Conservation (phyloP, 2,888 invertebrate genomes). For the Podotricha telesiphe region DNA sequence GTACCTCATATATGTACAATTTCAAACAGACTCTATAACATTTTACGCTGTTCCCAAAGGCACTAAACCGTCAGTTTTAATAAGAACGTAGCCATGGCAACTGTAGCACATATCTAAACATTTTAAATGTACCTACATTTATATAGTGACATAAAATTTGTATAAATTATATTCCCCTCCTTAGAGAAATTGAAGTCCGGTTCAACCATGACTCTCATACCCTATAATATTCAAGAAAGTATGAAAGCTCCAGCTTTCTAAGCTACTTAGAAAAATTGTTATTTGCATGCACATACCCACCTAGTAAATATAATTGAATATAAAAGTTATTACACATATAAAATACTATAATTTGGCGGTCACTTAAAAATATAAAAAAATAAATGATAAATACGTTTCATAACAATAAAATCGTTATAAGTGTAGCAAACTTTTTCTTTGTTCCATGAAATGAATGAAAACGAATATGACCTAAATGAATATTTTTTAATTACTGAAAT, state of each 20-base stretch:
- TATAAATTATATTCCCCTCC: slow-evolving; percentile 34
- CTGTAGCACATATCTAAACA: slow-evolving; percentile 37
- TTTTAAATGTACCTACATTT: slow-evolving; percentile 41
- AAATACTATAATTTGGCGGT: no score
- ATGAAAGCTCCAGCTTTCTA: slow-evolving; percentile 47
- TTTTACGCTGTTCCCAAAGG: not conserved
- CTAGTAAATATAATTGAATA: not conserved
- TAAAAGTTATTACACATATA: slow-evolving; percentile 3
- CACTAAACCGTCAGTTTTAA: not conserved
- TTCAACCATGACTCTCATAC: slow-evolving; percentile 43
- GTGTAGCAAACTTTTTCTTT: no score
- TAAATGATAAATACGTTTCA: no score
- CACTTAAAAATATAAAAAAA: no score
- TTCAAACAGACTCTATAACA: not conserved
- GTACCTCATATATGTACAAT: not conserved
- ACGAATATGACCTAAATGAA: no score
- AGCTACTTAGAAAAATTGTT: slow-evolving; percentile 43
- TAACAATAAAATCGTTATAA: not conserved
- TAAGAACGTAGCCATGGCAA: not conserved
- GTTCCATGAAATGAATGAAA: no score
- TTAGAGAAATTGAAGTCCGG: slow-evolving; percentile 46
- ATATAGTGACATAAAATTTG: slow-evolving; percentile 16
- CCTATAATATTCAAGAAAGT: slow-evolving; percentile 49
- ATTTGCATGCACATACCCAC: slow-evolving; percentile 38
- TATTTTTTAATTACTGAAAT: no score